Evolutionary conservation across 2,888 invertebrate genomes (phyloP), one percentile per base, ranked within the genome.

Genomic region (Drosophila emarginata): DNA sequence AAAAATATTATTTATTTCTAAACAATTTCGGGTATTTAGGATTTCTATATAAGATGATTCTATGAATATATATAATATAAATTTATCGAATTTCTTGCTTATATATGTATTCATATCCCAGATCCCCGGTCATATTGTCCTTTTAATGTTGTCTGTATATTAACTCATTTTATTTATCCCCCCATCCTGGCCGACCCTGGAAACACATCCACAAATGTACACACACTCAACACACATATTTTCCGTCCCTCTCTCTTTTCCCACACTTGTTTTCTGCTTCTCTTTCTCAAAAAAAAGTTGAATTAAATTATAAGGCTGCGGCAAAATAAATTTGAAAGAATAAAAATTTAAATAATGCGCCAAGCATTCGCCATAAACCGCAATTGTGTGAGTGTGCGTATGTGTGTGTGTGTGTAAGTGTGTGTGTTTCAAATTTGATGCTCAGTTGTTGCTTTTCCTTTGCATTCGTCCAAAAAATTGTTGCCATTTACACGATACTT

Each of bases 321-420:
- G 68, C 61, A 62, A 72, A 79, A 78, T 78, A 80, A 79, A 79
- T 80, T 77, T 60, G 61, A 71, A 73, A 75, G 71, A 75, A 80
- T 78, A 71, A 71, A 78, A 78, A 80, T 78, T 72, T 78, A 78
- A 78, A 80, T 73, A 80, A 78, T 78, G 78, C 71, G 77, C 63
- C 59, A 70, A 70, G 76, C 67, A 73, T 72, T 67, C 64, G 45
- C 53, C 64, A 56, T 28, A 69, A 77, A 69, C 70, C 68, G 21
- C 71, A 60, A 53, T 52, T 67, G 60, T 67, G 65, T 58, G 36
- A 21, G 37, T 18, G 7, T 40, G 23, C 61, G 58, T 26, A 14
- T 57, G 52, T 45, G 54, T 56, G 37, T 51, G 18, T 51, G 51
- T 21, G 23, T 61, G 28, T 59, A 36, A 26, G 9, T 32, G 4